Base-by-base conservation (phyloP, 2,113 vertebrate genomes). In the Epinephelus lanceolatus region DNA sequence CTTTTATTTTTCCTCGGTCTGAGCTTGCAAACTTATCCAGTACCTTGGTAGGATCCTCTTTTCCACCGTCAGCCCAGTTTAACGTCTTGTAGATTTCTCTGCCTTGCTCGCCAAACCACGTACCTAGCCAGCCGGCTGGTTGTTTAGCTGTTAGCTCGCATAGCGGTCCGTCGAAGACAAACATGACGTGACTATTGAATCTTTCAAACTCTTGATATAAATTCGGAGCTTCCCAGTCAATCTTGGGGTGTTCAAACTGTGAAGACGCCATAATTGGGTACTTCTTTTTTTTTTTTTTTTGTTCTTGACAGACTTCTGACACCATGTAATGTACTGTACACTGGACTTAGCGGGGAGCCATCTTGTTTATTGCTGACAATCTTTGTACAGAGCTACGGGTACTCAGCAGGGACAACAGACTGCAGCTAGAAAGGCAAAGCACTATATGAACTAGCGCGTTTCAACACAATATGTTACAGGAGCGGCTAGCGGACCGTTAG, bases 71-170 rank as follows among this genome's bases (percentile, higher is more conserved):
- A 5, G 27, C 52, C 69, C 52, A 71, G 1, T 14, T n/a, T 1
- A 71, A 33, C 3, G 12, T 71, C 14, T 71, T 71, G 33, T 57
- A 57, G 18, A 71, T 21, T 33, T 71, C 25, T 57, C 30, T 71
- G 30, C 69, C 69, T 59, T 59, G 42, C 42, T 45, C 1, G 1
- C 69, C 27, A 0, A 51, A 23, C 27, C 69, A 27, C 11, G 30
- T 25, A 21, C 69, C 52, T 27, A 45, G 42, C 42, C 42, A 45
- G 7, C 42, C 42, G 5, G 17, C 69, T 21, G 0, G 27, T n/a
- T 2, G 30, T 56, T 57, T 10, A 23, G 27, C 23, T 19, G 14
- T 42, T 57, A 56, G 33, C 19, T 17, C 10, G 9, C 14, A 71
- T 0, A 57, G 53, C 8, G 33, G 69, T 12, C 69, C 69, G 9